phyloP scores from a whole-genome alignment of 2,888 invertebrate genomes.

The Pammene fasciana region DNA sequence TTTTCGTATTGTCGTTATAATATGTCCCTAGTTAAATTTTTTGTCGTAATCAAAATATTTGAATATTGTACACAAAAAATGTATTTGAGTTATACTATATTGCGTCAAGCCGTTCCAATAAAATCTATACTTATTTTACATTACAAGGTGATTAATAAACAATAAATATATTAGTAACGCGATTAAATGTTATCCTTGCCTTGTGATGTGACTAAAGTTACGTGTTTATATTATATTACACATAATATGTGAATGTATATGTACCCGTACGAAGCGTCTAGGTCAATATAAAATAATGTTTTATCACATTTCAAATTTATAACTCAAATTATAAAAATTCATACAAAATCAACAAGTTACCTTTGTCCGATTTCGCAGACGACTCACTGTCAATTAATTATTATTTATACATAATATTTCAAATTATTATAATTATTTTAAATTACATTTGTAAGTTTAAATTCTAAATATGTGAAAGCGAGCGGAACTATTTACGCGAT shows the following conservation, averaged over 20 bases:
- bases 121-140: no score
- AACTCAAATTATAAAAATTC: no score
- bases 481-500: background rate
- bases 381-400: background rate
- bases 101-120: no score
- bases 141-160: no score
- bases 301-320: background rate
- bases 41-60: no score
- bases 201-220: background rate
- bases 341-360: no score
- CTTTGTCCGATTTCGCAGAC: background rate
- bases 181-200: background rate
- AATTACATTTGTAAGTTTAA: background rate
- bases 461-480: background rate
- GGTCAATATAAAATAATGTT: background rate
- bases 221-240: conserved; percentile 2
- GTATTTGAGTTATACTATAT: no score
- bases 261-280: conserved; percentile 26
- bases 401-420: background rate
- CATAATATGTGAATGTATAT: conserved; percentile 5
- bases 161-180: no score
- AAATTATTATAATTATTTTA: background rate
- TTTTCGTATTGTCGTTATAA: no score
- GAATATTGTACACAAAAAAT: no score
- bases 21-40: no score